Conservation (phyloP, 2,888 invertebrate species). For the Arge pagana region DNA sequence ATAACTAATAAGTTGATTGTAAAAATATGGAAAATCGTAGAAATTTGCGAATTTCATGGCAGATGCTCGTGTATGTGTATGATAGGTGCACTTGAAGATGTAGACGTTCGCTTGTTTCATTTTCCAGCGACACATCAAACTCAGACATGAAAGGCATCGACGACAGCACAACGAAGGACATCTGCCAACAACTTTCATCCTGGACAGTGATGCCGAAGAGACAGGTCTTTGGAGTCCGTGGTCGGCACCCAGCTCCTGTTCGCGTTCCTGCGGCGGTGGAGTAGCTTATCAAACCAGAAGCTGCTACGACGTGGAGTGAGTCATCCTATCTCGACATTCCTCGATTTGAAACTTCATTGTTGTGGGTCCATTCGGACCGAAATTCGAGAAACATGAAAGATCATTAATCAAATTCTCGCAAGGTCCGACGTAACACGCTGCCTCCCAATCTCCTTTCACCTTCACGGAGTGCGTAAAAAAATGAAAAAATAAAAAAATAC, state of each 20-base stretch:
- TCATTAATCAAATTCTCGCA: no score
- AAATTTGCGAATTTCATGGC: no score
- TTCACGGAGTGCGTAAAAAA: conserved; percentile 9
- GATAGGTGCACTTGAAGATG: no score
- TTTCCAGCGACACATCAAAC: conserved; percentile 65
- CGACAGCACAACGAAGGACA: conserved; percentile 78
- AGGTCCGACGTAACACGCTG: no score
- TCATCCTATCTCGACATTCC: conserved; percentile 18
- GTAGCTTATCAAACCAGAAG: conserved; percentile 83
- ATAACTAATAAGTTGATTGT: no score
- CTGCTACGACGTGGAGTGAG: conserved; percentile 70
- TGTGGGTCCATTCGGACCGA: not conserved
- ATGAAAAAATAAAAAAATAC: not conserved
- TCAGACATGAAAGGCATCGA: conserved; percentile 69
- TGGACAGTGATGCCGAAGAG: conserved; percentile 70
- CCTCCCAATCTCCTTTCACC: conserved; percentile 5
- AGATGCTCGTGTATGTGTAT: no score
- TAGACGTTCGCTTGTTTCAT: no score
- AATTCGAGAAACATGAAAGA: no score
- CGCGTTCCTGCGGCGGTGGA: conserved; percentile 91
- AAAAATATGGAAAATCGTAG: no score
- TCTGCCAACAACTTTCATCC: conserved; percentile 73
- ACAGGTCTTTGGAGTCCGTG: conserved; percentile 81
- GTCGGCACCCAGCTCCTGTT: conserved; percentile 83
- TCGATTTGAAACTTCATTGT: not conserved